These are phyloP conservation scores for Horisme vitalbata DNA, from an alignment of 2,888 invertebrate genomes.

Conservation along the genomic window DNA sequence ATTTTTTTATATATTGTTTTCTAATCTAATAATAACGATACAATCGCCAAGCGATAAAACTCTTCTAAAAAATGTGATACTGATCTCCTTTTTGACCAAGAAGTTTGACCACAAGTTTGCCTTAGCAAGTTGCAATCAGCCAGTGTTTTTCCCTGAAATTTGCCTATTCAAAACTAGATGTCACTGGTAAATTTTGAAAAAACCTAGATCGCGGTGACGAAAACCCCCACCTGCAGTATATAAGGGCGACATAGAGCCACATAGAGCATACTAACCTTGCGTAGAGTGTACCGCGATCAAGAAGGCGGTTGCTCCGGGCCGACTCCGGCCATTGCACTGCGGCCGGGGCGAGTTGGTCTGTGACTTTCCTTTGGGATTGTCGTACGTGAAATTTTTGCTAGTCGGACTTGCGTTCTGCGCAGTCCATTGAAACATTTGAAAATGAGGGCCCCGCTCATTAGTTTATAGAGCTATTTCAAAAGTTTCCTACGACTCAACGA, in stretches of 20 bases:
- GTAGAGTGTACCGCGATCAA: slow-evolving; percentile 88
- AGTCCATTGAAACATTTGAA: slow-evolving; percentile 76
- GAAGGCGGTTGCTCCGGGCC: slow-evolving; percentile 84
- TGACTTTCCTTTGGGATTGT: slow-evolving; percentile 84
- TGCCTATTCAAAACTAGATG: slow-evolving; percentile 55
- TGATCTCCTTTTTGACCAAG: slow-evolving; percentile 12
- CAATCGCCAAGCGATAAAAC: too few species aligned
- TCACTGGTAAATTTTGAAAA: slow-evolving; percentile 42
- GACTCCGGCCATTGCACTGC: slow-evolving; percentile 87
- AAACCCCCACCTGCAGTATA: slow-evolving; percentile 46
- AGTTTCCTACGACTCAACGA: too few species aligned
- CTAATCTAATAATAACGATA: too few species aligned
- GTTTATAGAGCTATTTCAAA: too few species aligned
- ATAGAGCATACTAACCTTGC: slow-evolving; percentile 86
- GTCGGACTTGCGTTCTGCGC: slow-evolving; percentile 85
- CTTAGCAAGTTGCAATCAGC: slow-evolving; percentile 12
- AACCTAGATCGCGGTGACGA: slow-evolving; percentile 57
- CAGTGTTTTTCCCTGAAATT: slow-evolving; percentile 15
- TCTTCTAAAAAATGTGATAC: too few species aligned
- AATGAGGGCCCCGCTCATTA: too few species aligned
- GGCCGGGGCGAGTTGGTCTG: slow-evolving; percentile 83
- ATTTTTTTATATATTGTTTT: too few species aligned
- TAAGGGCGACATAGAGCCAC: slow-evolving; percentile 27
- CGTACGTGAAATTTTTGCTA: slow-evolving; percentile 85
- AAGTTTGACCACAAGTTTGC: slow-evolving; percentile 6